A percentile compares a stretch with the other conserved stretches of the same genome.
Evolutionary conservation across 2,113 vertebrate species (phyloP).

Genomic region (Neotragus moschatus): DNA sequence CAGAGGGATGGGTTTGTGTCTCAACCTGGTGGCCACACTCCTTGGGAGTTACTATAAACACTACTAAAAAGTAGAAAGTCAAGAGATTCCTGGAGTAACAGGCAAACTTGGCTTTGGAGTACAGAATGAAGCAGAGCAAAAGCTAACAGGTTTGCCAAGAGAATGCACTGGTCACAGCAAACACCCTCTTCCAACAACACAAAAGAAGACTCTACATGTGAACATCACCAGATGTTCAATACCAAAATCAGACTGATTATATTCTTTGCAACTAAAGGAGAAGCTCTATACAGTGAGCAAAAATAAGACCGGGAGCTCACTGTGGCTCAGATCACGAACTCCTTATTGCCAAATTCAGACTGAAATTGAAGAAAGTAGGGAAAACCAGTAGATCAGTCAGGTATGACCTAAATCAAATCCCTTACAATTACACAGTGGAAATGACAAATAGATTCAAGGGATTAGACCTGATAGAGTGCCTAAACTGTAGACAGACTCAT

Average conservation of each 20-base stretch:
- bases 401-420: not conserved
- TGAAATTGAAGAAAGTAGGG: not conserved
- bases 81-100: not conserved
- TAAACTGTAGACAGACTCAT: not conserved
- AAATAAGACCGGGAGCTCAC: not conserved
- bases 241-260: not conserved
- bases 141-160: not conserved
- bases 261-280: not conserved
- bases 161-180: not conserved
- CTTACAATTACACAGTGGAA: not conserved
- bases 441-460: not conserved
- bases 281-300: not conserved
- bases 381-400: not conserved
- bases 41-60: not conserved
- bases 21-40: not conserved
- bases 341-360: not conserved
- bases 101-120: not conserved
- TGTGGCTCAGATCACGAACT: not conserved
- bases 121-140: not conserved
- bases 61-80: not conserved
- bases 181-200: not conserved
- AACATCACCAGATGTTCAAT: not conserved
- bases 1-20: not conserved
- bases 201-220: not conserved
- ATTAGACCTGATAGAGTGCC: not conserved